Base-by-base conservation (phyloP, 2,888 invertebrate species). In the Drosophila niveifrons region DNA sequence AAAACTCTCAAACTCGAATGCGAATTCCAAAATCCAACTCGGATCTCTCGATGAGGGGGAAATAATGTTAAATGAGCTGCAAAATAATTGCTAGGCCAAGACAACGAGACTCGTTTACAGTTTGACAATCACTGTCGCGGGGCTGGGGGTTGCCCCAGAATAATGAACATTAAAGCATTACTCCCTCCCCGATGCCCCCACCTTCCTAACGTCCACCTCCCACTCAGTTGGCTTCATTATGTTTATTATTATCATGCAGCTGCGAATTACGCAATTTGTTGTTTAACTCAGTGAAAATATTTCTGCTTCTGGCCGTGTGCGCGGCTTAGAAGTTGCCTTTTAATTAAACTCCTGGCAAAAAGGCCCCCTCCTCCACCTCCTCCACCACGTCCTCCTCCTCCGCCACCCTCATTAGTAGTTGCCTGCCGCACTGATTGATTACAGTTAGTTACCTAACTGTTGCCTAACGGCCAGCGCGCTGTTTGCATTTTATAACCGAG, bases 251-350 rank as follows among this genome's bases (percentile, higher is more conserved):
- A 82, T 74, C 74, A 61, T 73, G 76, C 66, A 75, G 76, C 86
- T 67, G 75, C 62, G 69, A 88, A 79, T 83, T 85, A 88, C 88
- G 80, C 83, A 83, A 83, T 88, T 85, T 82, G 69, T 80, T 88
- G 73, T 75, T 80, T 80, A 81, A 78, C 82, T 80, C 75, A 80
- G 75, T 77, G 80, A 65, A 82, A 72, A 82, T 78, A 69, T 78
- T 64, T 67, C 58, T 67, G 76, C 61, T 64, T 61, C 63, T 61
- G 39, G 47, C 57, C 23, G 23, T 6, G 23, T 59, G 69, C 73
- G 69, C 73, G 77, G 68, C 67, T 62, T 51, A 63, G 62, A 66
- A 72, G 41, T 78, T 69, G 70, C 65, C 72, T 82, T 86, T 86
- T 86, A 88, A 88, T 83, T 88, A 88, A 83, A 67, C 80, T 66